phyloP scores from a whole-genome alignment of 2,113 vertebrate genomes.

The Lycaon pictus region DNA sequence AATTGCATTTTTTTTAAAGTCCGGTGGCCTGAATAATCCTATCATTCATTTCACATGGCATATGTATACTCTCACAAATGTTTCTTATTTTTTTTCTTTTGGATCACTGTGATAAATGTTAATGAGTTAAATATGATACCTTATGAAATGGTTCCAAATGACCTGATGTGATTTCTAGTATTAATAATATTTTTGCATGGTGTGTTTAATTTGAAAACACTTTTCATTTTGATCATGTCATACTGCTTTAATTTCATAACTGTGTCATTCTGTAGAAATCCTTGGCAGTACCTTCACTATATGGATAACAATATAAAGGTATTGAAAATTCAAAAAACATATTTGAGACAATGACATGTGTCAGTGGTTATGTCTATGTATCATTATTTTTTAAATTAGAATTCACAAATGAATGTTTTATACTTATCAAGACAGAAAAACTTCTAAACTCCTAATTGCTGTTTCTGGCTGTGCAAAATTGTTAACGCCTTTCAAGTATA shows the following conservation, averaged over 20 bases:
- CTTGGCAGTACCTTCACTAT: not conserved
- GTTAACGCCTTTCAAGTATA: not conserved
- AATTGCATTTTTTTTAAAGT: not conserved
- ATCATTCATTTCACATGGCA: not conserved
- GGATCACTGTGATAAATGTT: not conserved
- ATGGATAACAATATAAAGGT: not conserved
- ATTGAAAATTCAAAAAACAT: not conserved
- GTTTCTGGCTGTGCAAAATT: not conserved
- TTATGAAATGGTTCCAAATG: slow-evolving; percentile 43
- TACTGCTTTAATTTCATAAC: not conserved
- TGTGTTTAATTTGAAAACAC: not conserved
- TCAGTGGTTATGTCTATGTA: not conserved
- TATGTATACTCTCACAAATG: not conserved
- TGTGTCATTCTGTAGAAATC: not conserved
- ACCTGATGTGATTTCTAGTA: not conserved
- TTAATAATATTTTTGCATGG: not conserved
- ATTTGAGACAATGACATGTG: not conserved
- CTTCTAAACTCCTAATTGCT: not conserved
- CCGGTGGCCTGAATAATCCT: not conserved
- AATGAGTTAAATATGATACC: not conserved
- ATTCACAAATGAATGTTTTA: not conserved
- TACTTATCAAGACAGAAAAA: not conserved
- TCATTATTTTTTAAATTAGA: not conserved
- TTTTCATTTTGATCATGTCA: not conserved
- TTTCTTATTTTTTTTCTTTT: not conserved